Percentiles rank a stretch among this genome's conserved stretches.
Conservation (phyloP, 2,797 vertebrate genomes). For the Pseudotriccus pelzelni region DNA sequence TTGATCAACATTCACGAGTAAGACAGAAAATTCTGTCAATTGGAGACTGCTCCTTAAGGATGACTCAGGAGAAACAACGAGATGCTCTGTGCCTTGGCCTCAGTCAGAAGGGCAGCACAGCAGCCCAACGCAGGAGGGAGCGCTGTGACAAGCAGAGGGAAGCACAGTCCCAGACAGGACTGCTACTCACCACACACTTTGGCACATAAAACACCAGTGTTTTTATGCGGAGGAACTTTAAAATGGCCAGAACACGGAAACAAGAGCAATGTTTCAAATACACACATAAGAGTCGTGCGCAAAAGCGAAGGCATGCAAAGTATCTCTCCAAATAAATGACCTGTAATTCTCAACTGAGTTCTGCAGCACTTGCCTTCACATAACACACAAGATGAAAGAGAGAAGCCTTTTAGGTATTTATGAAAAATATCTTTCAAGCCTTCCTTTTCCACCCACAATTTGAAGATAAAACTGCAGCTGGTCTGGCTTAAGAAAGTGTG, state of each 20-base stretch:
- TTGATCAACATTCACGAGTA: background rate
- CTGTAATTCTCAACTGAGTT: background rate
- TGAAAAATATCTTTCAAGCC: background rate
- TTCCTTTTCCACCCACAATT: background rate
- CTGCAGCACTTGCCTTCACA: background rate
- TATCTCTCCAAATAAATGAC: background rate
- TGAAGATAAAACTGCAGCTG: background rate
- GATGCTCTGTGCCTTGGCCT: background rate
- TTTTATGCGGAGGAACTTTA: background rate
- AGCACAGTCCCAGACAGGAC: accelerated
- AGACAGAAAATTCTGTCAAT: background rate
- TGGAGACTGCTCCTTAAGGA: background rate
- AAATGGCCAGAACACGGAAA: background rate
- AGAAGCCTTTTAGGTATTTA: background rate
- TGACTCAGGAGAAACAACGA: background rate
- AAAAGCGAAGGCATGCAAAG: background rate
- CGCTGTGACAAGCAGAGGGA: accelerated
- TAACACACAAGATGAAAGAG: background rate
- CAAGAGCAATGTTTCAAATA: background rate
- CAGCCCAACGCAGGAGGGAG: background rate
- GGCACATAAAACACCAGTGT: background rate
- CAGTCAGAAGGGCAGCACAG: background rate
- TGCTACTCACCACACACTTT: accelerated
- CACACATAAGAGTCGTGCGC: background rate
- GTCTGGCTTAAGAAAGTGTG: background rate